Base-by-base conservation (phyloP, 2,113 vertebrate genomes). In the Morone chrysops region DNA sequence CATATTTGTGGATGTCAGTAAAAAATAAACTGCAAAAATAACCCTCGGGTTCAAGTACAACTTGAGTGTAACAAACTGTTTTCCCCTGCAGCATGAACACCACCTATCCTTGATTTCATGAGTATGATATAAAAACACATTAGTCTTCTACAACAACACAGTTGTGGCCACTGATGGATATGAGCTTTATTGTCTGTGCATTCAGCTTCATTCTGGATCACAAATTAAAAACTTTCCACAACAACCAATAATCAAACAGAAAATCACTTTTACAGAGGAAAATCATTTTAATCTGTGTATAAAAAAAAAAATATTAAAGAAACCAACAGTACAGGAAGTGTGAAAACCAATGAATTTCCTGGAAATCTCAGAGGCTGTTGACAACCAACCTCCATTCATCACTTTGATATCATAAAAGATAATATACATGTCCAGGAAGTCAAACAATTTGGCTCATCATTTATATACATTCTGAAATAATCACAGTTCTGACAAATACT, bases 381-480 rank as follows among this genome's bases (percentile, higher is more conserved):
- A 53, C 41, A 47, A 31, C 38, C 45, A 67, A 53, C 22, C 9
- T 5, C 22, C 5, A 38, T 40, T 54, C 14, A 45, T 63, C 47
- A 47, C 50, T 50, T 65, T 75, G n/a, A 87, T 70, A 83, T 74
- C n/a, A 91, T 74, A 68, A 53, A 70, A 57, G 8, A 61, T 25
- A 4, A 82, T 11, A 70, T 66, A 87, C 43, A 84, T 81, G 50
- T 80, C 13, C 51, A 75, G 38, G 10, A 70, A 69, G n/a, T 83
- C 67, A 70, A 31, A 31, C 81, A 50, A 73, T 85, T 86, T 88
- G 83, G 83, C 80, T 92, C 77, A 75, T 67, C 43, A 74, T 75
- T 77, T 65, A 41, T 56, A 67, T 65, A 91, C 83, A 85, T 79
- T 90, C 75, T 25, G 22, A 81, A 31, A 80, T 7, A 50, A 83